Evolutionary conservation across 2,113 vertebrate species (phyloP).

Genomic region (Pituophis catenifer): DNA sequence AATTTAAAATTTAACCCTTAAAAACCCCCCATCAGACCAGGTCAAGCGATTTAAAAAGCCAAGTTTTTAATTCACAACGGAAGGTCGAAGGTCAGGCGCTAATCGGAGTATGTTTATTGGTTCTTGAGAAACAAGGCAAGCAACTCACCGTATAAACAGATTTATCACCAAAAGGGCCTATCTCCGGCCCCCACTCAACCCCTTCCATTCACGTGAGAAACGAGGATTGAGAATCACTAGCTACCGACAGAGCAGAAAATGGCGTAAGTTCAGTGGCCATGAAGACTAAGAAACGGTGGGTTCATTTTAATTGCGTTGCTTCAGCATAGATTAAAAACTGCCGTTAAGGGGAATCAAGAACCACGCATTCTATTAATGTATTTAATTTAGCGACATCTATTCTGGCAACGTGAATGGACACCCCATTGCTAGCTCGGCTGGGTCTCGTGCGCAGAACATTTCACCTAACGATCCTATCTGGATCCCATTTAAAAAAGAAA

Average conservation of each 20-base stretch:
- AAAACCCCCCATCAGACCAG: too few relatives aligned
- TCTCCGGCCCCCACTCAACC: not conserved
- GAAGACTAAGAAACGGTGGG: conserved; percentile 31
- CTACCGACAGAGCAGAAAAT: not conserved
- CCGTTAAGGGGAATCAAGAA: conserved; percentile 6
- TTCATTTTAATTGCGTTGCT: conserved; percentile 14
- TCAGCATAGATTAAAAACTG: conserved; percentile 26
- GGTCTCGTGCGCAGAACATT: conserved; percentile 13
- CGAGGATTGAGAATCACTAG: not conserved
- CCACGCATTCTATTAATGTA: not conserved
- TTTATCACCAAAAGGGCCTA: not conserved
- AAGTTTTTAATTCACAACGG: too few relatives aligned
- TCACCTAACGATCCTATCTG: conserved; percentile 39
- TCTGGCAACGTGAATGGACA: conserved; percentile 35
- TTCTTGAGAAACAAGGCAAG: not conserved
- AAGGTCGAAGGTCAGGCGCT: too few relatives aligned
- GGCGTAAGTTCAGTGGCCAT: conserved; percentile 19
- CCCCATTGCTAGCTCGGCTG: conserved; percentile 22
- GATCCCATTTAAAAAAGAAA: not conserved
- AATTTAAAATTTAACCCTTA: too few relatives aligned
- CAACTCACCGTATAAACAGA: not conserved
- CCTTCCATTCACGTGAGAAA: not conserved
- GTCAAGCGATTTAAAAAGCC: too few relatives aligned
- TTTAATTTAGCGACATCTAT: conserved; percentile 14
- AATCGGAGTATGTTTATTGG: not conserved